Evolutionary conservation across 2,888 invertebrate species (phyloP).

Genomic region (Cryptophagus acutangulus): DNA sequence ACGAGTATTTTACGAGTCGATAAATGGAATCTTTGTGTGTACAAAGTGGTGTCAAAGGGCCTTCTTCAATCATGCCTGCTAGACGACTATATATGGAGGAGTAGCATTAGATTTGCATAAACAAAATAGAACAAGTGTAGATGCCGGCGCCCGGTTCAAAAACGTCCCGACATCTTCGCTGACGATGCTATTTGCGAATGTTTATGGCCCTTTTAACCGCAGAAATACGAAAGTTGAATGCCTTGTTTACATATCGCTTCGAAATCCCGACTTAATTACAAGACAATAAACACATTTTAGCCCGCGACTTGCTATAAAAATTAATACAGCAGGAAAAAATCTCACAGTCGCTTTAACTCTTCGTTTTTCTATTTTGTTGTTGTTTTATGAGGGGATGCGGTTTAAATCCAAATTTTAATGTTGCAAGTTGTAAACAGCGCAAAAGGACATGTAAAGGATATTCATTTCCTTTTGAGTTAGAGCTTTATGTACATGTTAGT

Average conservation of each 20-base stretch:
- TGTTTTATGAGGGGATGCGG: neutral
- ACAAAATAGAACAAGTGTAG: constrained; percentile 38
- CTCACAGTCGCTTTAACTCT: too few species aligned
- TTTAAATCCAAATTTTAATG: constrained; percentile 1
- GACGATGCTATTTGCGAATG: constrained; percentile 31
- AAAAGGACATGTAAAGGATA: constrained; percentile 1
- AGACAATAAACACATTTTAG: too few species aligned
- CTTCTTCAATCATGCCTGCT: constrained; percentile 22
- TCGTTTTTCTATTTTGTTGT: neutral
- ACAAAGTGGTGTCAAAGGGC: constrained; percentile 22
- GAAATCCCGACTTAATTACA: neutral
- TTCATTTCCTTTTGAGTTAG: constrained; percentile 1
- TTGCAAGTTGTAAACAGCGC: neutral
- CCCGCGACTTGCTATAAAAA: too few species aligned
- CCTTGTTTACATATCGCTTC: neutral
- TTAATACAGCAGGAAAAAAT: too few species aligned
- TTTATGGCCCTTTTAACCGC: constrained; percentile 31
- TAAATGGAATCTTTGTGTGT: constrained; percentile 5
- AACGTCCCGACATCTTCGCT: constrained; percentile 24
- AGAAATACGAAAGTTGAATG: constrained; percentile 23
- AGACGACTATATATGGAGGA: constrained; percentile 12
- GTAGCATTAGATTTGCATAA: constrained; percentile 32
- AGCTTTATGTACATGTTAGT: constrained; percentile 1
- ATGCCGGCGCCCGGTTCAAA: constrained; percentile 28
- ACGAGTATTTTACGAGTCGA: constrained; percentile 7